A percentile compares a stretch with the other conserved stretches of the same genome.
Evolutionary conservation across 37 sponge, comb jelly and placozoan genomes (phyloP).

Genomic region (Crambe crambe): DNA sequence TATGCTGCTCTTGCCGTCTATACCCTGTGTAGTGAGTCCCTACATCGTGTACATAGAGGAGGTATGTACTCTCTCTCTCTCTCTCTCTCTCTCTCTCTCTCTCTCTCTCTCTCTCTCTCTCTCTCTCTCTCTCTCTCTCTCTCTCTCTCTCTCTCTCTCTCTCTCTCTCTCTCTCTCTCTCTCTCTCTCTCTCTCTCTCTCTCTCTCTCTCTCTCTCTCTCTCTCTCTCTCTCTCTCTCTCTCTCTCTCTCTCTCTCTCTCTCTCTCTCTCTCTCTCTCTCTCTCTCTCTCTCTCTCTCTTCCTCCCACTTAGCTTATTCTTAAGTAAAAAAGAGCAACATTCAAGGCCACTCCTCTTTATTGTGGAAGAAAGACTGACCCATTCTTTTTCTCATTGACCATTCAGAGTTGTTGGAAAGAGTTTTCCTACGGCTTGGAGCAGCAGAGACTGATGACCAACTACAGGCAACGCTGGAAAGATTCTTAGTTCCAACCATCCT

Average conservation of each 20-base stretch:
- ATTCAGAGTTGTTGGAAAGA: conserved; percentile 64
- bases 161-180: not conserved
- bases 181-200: not conserved
- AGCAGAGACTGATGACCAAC: conserved; percentile 72
- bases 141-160: not conserved
- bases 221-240: conserved; percentile 42
- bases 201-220: conserved; percentile 7
- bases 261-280: conserved; percentile 44
- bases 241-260: conserved; percentile 33
- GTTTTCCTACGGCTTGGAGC: conserved; percentile 62
- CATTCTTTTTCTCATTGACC: no score
- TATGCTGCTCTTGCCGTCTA: no score
- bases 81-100: conserved; percentile 17
- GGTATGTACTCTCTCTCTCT: conserved; percentile 5
- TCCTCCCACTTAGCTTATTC: no score
- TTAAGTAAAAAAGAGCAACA: no score
- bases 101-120: conserved; percentile 3
- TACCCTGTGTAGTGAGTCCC: no score
- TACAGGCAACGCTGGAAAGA: conserved; percentile 41
- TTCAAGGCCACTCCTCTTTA: no score
- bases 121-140: not conserved
- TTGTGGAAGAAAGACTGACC: no score
- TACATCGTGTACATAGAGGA: no score
- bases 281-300: conserved; percentile 30
- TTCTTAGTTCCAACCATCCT: conserved; percentile 63